phyloP scores from a whole-genome alignment of 2,797 vertebrate genomes.

The Hydrophis major region DNA sequence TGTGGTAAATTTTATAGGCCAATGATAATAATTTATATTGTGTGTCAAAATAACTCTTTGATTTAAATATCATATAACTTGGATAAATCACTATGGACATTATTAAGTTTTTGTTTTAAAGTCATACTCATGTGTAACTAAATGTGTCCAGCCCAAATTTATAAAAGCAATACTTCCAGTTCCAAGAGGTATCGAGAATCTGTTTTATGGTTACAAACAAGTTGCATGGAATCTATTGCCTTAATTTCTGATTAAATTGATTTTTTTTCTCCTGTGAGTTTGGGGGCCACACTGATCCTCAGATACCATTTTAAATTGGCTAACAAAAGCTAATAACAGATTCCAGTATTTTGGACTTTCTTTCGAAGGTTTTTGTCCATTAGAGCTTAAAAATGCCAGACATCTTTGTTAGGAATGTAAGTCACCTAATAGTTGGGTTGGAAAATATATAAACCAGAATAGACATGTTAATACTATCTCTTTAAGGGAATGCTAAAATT shows the following conservation, averaged over 20 bases:
- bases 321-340: not conserved
- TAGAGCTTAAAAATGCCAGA: not conserved
- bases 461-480: too few species aligned
- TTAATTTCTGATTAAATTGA: not conserved
- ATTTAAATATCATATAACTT: not conserved
- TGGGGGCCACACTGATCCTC: not conserved
- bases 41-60: not conserved
- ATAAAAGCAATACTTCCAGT: not conserved
- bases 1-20: not conserved
- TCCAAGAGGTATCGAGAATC: not conserved
- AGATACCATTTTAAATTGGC: not conserved
- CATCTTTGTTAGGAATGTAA: not conserved
- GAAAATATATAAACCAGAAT: too few species aligned
- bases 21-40: not conserved
- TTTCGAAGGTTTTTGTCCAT: not conserved
- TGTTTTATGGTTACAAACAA: not conserved
- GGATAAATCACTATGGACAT: not conserved
- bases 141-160: not conserved
- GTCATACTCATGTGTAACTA: not conserved
- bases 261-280: not conserved
- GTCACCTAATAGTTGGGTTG: too few species aligned
- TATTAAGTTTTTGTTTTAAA: not conserved
- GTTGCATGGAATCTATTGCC: not conserved
- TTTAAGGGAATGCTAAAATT: too few species aligned
- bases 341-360: not conserved